Evolutionary conservation across 2,888 invertebrate species (phyloP).

Genomic region (Aromia moschata): DNA sequence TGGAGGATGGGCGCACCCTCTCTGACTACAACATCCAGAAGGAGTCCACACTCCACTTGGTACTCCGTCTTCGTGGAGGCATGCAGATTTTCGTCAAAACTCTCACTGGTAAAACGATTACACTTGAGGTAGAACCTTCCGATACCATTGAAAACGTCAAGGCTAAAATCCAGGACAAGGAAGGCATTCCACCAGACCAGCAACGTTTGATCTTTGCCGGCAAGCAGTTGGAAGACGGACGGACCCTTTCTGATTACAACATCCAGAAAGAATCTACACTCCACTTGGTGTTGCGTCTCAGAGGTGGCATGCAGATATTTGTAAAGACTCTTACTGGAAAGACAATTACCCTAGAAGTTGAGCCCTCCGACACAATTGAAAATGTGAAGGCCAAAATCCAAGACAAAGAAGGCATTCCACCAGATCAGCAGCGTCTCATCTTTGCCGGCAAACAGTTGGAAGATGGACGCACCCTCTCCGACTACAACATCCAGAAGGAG

Average conservation of each 20-base stretch:
- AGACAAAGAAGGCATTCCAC: slow-evolving; percentile 67
- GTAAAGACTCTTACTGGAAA: slow-evolving; percentile 68
- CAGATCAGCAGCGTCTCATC: slow-evolving; percentile 71
- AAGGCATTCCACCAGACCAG: slow-evolving; percentile 90
- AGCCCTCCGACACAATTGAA: slow-evolving; percentile 72
- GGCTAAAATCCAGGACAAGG: slow-evolving; percentile 91
- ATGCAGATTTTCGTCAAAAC: slow-evolving; percentile 96
- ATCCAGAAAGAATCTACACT: slow-evolving; percentile 95
- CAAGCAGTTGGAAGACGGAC: slow-evolving; percentile 83
- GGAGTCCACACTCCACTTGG: neutral
- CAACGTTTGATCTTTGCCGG: slow-evolving; percentile 67
- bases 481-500: slow-evolving; percentile 74
- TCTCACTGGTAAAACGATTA: slow-evolving; percentile 90
- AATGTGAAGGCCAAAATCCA: slow-evolving; percentile 72
- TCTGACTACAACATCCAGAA: neutral
- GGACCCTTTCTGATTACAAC: slow-evolving; percentile 90
- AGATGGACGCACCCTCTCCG: slow-evolving; percentile 73
- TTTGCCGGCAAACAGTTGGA: slow-evolving; percentile 76
- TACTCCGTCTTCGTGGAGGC: slow-evolving; percentile 78
- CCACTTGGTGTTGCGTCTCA: slow-evolving; percentile 90
- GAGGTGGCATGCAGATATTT: slow-evolving; percentile 85
- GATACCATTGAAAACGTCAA: slow-evolving; percentile 96
- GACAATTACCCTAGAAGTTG: slow-evolving; percentile 67
- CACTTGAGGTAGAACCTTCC: slow-evolving; percentile 88
- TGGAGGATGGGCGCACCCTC: neutral